Conservation (phyloP, 1,140 invertebrate species). For the Medauroidea extradentata region DNA sequence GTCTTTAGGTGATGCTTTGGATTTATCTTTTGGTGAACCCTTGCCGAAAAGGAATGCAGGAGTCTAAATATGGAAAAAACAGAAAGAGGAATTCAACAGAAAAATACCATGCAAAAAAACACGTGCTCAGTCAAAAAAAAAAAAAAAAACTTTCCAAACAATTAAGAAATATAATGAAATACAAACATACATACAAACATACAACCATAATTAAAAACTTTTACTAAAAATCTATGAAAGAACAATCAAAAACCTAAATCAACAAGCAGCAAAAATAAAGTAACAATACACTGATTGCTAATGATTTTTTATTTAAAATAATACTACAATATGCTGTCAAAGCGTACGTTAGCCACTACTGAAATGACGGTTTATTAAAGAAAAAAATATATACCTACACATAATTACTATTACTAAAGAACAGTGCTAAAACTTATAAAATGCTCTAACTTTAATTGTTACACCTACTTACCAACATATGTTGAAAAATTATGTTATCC, state of each 20-base stretch:
- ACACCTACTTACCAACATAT: no score
- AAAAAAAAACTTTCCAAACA: background rate
- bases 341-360: background rate
- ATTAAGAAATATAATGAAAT: background rate
- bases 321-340: background rate
- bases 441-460: no score
- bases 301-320: background rate
- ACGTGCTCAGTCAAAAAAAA: slow-evolving; percentile 4
- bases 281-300: background rate
- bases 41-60: slow-evolving; percentile 20
- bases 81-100: slow-evolving; percentile 8
- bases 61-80: slow-evolving; percentile 11
- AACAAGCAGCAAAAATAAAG: background rate
- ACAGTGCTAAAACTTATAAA: no score
- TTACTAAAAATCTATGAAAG: background rate
- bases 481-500: no score
- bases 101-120: slow-evolving; percentile 7
- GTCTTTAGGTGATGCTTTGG: background rate
- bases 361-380: background rate
- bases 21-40: slow-evolving; percentile 11
- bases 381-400: no score
- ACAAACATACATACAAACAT: background rate
- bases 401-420: no score
- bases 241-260: background rate
- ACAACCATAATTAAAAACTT: background rate